Evolutionary conservation across 2,797 vertebrate genomes (phyloP).

Genomic region (Triplophysa yarkandensis): DNA sequence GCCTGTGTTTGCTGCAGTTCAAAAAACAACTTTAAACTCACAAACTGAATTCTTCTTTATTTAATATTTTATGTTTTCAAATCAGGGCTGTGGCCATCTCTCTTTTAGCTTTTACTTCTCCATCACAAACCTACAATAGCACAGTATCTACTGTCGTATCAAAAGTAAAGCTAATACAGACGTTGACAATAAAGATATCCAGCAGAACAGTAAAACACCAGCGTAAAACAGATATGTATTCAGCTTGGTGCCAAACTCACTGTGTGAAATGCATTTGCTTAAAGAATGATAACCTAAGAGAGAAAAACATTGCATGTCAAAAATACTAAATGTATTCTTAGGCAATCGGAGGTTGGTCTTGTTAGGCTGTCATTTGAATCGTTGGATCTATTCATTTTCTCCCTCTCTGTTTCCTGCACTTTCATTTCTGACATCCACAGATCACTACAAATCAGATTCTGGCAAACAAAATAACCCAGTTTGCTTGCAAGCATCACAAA

Average conservation of each 20-base stretch:
- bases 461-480: conserved; percentile 14
- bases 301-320: conserved; percentile 23
- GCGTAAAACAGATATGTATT: conserved; percentile 41
- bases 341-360: conserved; percentile 19
- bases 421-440: conserved; percentile 33
- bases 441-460: conserved; percentile 48
- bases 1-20: not conserved
- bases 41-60: not conserved
- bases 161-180: not conserved
- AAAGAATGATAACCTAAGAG: conserved; percentile 25
- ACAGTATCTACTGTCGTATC: not conserved
- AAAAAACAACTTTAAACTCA: not conserved
- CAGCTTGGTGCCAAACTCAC: conserved; percentile 23
- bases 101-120: conserved; percentile 18
- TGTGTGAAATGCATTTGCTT: conserved; percentile 20
- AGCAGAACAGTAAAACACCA: conserved; percentile 5
- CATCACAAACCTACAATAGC: not conserved
- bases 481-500: conserved; percentile 39
- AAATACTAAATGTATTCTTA: conserved; percentile 13
- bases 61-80: conserved; percentile 25
- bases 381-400: conserved; percentile 31
- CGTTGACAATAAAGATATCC: conserved; percentile 38
- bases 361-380: conserved; percentile 42
- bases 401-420: conserved; percentile 9
- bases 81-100: conserved; percentile 46